These are phyloP conservation scores for Onychorhynchus coronatus DNA, from an alignment of 2,113 vertebrate species.

Conservation along the genomic window DNA sequence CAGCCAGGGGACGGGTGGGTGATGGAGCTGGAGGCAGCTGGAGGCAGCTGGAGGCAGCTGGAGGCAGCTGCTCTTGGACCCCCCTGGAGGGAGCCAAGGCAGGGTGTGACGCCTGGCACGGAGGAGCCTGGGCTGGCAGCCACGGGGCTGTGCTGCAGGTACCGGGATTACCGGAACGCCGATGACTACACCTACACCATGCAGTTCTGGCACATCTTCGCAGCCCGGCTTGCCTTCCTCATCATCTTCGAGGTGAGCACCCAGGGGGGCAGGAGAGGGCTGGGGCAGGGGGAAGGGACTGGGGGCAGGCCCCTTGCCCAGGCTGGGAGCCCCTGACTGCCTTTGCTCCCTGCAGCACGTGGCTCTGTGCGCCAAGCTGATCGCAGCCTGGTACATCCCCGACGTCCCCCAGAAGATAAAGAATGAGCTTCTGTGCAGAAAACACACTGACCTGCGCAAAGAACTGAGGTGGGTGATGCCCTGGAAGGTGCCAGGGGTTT, in stretches of 20 bases:
- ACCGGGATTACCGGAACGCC: constrained; percentile 83
- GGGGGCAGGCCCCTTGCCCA: fast-evolving
- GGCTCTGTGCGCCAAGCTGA: constrained; percentile 85
- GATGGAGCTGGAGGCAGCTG: not conserved
- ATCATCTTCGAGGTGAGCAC: constrained; percentile 86
- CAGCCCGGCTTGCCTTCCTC: constrained; percentile 87
- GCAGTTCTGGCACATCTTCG: constrained; percentile 89
- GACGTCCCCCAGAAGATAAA: constrained; percentile 77
- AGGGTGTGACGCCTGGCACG: fast-evolving
- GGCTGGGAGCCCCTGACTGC: not conserved
- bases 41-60: too few species aligned
- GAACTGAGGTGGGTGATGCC: constrained; percentile 70
- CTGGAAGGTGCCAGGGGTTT: not conserved
- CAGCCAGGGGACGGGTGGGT: fast-evolving
- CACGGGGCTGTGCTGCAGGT: constrained; percentile 64
- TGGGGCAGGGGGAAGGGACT: not conserved
- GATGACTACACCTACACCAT: constrained; percentile 75
- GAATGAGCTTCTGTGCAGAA: constrained; percentile 76
- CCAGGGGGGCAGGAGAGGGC: not conserved
- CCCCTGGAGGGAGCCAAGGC: fast-evolving
- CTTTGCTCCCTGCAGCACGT: constrained; percentile 78
- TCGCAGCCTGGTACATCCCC: constrained; percentile 89
- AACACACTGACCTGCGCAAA: constrained; percentile 62
- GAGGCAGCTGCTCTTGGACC: not conserved
- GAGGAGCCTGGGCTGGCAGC: not conserved